phyloP scores from a whole-genome alignment of 2,888 invertebrate species.

The Graphium colonna region DNA sequence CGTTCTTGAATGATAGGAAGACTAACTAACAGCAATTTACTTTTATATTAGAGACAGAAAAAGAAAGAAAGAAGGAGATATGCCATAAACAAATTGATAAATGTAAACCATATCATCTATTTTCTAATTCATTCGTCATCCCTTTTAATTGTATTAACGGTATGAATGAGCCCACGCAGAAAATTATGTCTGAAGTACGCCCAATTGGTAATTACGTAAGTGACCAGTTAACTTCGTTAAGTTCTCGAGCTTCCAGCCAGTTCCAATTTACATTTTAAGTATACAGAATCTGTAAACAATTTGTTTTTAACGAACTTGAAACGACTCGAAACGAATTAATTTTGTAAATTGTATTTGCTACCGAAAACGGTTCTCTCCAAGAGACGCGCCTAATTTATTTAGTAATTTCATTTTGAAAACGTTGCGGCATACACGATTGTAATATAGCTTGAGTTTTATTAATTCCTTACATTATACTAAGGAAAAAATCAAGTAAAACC shows the following conservation, averaged over 20 bases:
- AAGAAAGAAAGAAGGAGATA: too few relatives aligned
- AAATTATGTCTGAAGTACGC: neutral
- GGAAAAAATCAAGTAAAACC: too few relatives aligned
- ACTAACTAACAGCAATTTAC: too few relatives aligned
- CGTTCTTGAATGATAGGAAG: too few relatives aligned
- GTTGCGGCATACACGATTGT: neutral
- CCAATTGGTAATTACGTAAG: neutral
- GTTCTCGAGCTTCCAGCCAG: neutral
- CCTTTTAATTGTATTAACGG: neutral
- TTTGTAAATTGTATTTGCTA: neutral
- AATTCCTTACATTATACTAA: too few relatives aligned
- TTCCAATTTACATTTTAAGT: neutral
- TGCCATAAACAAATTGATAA: too few relatives aligned
- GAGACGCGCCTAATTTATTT: neutral
- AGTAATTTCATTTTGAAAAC: neutral
- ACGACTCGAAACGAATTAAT: neutral
- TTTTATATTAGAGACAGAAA: too few relatives aligned
- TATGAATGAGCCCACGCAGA: neutral
- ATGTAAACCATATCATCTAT: too few relatives aligned
- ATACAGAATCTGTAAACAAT: neutral
- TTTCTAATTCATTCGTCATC: too few relatives aligned
- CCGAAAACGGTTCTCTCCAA: neutral
- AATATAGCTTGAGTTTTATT: too few relatives aligned
- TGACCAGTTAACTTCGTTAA: constrained; percentile 5
- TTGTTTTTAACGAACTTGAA: neutral